These are phyloP conservation scores for Hirtodrosophila cameraria DNA, from an alignment of 2,888 invertebrate genomes.

Conservation along the genomic window DNA sequence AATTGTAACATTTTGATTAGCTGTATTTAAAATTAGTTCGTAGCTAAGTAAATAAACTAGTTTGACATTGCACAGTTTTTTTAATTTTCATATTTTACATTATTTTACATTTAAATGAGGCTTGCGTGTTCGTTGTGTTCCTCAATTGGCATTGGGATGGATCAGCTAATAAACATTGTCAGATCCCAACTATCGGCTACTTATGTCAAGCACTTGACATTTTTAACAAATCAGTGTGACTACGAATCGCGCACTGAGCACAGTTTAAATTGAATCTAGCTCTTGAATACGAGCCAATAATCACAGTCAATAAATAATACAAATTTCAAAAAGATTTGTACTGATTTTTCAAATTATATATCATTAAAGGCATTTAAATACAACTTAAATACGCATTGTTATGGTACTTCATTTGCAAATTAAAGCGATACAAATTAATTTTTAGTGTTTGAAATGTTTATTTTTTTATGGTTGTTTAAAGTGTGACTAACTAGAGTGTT, in stretches of 20 bases:
- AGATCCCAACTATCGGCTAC: slow-evolving; percentile 83
- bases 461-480: background rate
- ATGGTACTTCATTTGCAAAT: background rate
- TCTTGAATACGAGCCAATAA: background rate
- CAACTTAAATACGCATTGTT: no score
- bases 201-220: slow-evolving; percentile 26
- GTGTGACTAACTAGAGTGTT: background rate
- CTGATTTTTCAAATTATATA: no score
- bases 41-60: slow-evolving; percentile 1
- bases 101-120: slow-evolving; percentile 31
- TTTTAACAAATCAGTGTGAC: slow-evolving; percentile 48
- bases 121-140: slow-evolving; percentile 39
- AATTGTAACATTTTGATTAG: background rate
- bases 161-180: slow-evolving; percentile 70
- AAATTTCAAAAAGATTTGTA: no score
- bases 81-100: slow-evolving; percentile 20
- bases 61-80: slow-evolving; percentile 34
- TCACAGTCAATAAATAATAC: background rate
- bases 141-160: slow-evolving; percentile 34
- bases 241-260: slow-evolving; percentile 27
- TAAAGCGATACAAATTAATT: background rate
- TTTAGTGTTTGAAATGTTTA: background rate
- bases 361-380: no score
- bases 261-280: slow-evolving; percentile 27
- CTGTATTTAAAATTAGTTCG: background rate